Base-by-base conservation (phyloP, 53 echinoderm and acorn worm genomes). In the Crossaster papposus region DNA sequence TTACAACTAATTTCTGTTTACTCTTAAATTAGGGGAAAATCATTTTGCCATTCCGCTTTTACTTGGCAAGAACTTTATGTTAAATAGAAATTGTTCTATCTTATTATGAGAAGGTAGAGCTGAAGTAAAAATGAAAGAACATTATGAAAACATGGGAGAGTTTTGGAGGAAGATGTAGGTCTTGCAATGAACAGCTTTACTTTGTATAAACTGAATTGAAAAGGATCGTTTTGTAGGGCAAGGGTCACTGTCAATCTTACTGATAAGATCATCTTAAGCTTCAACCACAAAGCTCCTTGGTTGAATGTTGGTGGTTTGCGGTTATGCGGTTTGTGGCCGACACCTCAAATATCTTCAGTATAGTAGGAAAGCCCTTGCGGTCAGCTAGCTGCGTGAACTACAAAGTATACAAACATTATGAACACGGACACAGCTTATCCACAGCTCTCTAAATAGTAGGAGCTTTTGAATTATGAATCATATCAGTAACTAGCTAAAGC, bases 291-390 rank as follows among this genome's bases (percentile, higher is more conserved):
- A 33, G 34, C 31, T 3, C 34, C 44, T 52, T 54, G 52, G 30
- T 29, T 35, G 13, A 22, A 13, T n/a, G 7, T 54, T 30, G 38
- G 78, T 13, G 51, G 78, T 54, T 30, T 78, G 53, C 13, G 51
- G 78, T 51, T 78, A 51, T 26, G 78, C 78, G 78, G 50, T 78
- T 78, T 58, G 81, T 81, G 58, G 63, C 33, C 32, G 36, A 80
- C 80, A 30, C 55, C 4, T 0, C 6, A 0, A 28, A 15, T 22
- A 26, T 24, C 52, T 29, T 51, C 4, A 53, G 54, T 38, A 20
- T 24, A 18, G 52, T 53, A 53, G 52, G 44, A 44, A 9, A 44
- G 6, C 3, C 44, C 54, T 15, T 10, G 79, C 54, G 55, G 34
- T 33, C 58, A 52, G 68, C 68, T 28, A n/a, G n/a, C n/a, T n/a